Percentiles rank a stretch among this genome's conserved stretches.
phyloP scores from a whole-genome alignment of 2,888 invertebrate genomes.

The Torymus aiolomorphi region DNA sequence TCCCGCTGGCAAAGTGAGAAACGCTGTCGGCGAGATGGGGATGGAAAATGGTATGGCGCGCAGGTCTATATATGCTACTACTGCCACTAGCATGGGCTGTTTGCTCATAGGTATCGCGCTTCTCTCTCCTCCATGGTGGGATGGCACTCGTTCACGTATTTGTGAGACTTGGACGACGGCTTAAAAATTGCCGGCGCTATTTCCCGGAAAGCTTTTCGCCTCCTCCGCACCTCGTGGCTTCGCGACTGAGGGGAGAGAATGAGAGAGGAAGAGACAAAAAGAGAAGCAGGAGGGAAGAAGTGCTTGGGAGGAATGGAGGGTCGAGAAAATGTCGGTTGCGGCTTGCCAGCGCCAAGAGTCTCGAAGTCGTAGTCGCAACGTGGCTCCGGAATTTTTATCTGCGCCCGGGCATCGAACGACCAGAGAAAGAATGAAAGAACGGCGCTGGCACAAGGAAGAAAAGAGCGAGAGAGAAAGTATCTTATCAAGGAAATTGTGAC shows the following conservation, averaged over 20 bases:
- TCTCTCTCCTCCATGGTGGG: too few species aligned
- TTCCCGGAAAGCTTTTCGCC: slow-evolving; percentile 14
- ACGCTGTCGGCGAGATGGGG: slow-evolving; percentile 2
- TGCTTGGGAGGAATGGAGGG: too few species aligned
- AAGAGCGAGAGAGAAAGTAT: background rate
- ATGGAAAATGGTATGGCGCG: background rate
- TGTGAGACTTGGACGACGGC: background rate
- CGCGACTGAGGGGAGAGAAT: too few species aligned
- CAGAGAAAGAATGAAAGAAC: too few species aligned
- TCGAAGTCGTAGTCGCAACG: background rate
- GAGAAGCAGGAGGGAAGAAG: too few species aligned
- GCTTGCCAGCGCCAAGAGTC: background rate
- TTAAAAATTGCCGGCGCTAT: background rate
- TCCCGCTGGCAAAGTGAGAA: slow-evolving; percentile 22
- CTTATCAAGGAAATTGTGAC: slow-evolving; percentile 26
- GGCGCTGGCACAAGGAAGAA: too few species aligned
- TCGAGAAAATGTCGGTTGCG: too few species aligned
- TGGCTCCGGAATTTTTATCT: slow-evolving; percentile 16
- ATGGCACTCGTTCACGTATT: background rate
- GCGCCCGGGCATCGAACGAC: background rate
- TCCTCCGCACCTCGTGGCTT: background rate
- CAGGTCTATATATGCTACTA: too few species aligned
- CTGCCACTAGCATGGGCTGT: too few species aligned
- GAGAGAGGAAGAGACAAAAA: too few species aligned
- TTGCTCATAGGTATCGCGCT: too few species aligned